Conservation (phyloP, 2,888 invertebrate genomes). For the Incurvaria masculella region DNA sequence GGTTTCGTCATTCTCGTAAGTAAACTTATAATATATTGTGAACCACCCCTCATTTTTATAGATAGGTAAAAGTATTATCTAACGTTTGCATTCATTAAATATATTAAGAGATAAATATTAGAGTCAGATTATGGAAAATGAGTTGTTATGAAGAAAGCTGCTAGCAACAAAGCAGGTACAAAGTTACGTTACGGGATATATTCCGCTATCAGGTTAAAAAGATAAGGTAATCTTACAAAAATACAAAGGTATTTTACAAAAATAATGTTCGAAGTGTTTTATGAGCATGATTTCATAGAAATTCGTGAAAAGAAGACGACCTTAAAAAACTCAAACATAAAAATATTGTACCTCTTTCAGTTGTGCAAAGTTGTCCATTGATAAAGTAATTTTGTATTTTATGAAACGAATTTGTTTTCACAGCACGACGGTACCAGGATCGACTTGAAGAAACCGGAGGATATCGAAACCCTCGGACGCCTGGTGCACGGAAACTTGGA, state of each 20-base stretch:
- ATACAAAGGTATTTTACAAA: background rate
- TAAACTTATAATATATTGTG: no score
- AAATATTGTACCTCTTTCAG: background rate
- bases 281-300: no score
- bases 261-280: no score
- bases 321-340: no score
- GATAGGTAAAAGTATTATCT: background rate
- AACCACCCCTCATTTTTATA: background rate
- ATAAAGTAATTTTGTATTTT: background rate
- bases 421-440: slow-evolving; percentile 58
- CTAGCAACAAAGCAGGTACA: no score
- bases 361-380: background rate
- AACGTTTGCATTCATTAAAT: no score
- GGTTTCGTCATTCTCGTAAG: slow-evolving; percentile 40
- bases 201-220: background rate
- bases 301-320: no score
- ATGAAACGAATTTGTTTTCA: slow-evolving; percentile 12
- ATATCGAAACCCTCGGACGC: slow-evolving; percentile 64
- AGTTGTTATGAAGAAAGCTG: no score
- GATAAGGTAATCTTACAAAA: background rate
- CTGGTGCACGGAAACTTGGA: slow-evolving; percentile 63
- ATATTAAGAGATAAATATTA: no score
- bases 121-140: no score
- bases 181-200: no score
- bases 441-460: slow-evolving; percentile 61